Base-by-base conservation (phyloP, 2,888 invertebrate genomes). In the Agriopis leucophaearia region DNA sequence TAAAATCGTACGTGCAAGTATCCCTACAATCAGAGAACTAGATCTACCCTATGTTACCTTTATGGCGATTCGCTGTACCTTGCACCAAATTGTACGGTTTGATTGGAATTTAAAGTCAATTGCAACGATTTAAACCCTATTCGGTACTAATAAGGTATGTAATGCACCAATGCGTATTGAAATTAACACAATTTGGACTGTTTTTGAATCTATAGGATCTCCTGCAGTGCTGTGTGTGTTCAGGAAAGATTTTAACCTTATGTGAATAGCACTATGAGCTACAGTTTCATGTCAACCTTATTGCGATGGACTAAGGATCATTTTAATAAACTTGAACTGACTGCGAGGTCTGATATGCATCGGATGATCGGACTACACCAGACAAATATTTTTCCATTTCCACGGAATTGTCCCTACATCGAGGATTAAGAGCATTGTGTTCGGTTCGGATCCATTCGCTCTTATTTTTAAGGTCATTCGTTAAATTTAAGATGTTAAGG, bases 331-430 rank as follows among this genome's bases (percentile, higher is more conserved):
- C 27, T 27, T 27, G 12, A 42, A 42, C 8, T 52, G 48, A 40
- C 52, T 52, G 71, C 78, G 6, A 72, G 18, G 42, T 79, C 72
- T 80, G 74, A 47, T 10, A 27, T 48, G 60, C 64, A 59, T 51
- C 40, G 60, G n/a, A 18, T 27, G 4, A 3, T 27, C 27, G 27
- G 5, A 27, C 35, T 35, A 36, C 48, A 45, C 86, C 92, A 92
- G 92, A 93, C 92, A 90, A 91, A 93, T 93, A 93, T 92, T 92
- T 93, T 92, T 91, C 89, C 89, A 91, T 92, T 93, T 89, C 81
- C 88, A 85, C 83, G 72, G 82, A 83, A 82, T 38, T 79, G 86
- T 80, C 83, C 82, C 85, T 84, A 83, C 88, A 88, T 85, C 80
- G 89, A 84, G 91, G 89, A 91, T 92, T 90, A 91, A 86, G 84